phyloP scores from a whole-genome alignment of 2,797 vertebrate genomes.

The Eupleurogrammus muticus region DNA sequence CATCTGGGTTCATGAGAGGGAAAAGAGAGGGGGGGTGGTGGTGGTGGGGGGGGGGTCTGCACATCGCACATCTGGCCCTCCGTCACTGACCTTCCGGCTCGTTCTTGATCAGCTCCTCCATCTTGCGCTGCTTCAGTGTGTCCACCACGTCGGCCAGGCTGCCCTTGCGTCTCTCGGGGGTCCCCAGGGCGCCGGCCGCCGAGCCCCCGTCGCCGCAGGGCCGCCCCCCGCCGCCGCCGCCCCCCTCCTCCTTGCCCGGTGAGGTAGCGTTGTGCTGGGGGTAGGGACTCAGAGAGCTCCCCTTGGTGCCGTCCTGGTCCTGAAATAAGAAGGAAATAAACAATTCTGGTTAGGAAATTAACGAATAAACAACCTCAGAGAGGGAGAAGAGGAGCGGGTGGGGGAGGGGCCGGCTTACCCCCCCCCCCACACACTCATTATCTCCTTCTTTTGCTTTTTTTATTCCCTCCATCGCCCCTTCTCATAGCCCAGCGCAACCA shows the following conservation, averaged over 20 bases:
- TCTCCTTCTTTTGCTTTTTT: constrained; percentile 56
- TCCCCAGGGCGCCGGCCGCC: constrained; percentile 87
- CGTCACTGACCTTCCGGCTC: constrained; percentile 96
- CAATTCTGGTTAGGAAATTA: constrained; percentile 6
- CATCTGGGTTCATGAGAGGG: constrained; percentile 54
- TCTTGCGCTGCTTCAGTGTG: constrained; percentile 98
- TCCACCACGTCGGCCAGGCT: constrained; percentile 98
- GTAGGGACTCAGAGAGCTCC: constrained; percentile 92
- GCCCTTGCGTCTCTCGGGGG: constrained; percentile 96
- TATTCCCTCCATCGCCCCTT: constrained; percentile 54
- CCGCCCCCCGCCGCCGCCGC: constrained; percentile 86
- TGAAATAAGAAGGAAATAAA: constrained; percentile 51
- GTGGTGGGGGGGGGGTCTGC: constrained; percentile 20
- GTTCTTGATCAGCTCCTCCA: constrained; percentile 99
- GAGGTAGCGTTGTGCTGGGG: constrained; percentile 98
- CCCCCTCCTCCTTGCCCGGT: constrained; percentile 93
- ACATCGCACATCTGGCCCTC: constrained; percentile 64
- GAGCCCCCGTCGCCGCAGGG: constrained; percentile 89
- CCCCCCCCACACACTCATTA: constrained; percentile 78
- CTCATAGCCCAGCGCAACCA: constrained; percentile 45
- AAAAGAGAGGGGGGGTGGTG: constrained; percentile 25
- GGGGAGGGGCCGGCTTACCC: constrained; percentile 61
- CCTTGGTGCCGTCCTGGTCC: constrained; percentile 96
- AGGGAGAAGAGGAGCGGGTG: constrained; percentile 19
- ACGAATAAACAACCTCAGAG: constrained; percentile 23